A percentile compares a stretch with the other conserved stretches of the same genome.
phyloP scores from a whole-genome alignment of 2,888 invertebrate genomes.

The Allygus modestus region DNA sequence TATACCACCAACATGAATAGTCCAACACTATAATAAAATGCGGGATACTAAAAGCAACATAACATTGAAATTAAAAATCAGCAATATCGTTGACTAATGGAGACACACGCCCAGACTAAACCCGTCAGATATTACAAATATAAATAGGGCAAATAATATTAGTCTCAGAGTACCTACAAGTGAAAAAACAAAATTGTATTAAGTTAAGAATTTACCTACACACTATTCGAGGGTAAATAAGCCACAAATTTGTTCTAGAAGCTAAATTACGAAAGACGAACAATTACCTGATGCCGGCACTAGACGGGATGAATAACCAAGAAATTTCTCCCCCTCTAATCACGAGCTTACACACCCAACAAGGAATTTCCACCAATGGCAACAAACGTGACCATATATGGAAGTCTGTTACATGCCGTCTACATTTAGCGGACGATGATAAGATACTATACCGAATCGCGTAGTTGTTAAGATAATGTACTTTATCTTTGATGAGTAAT shows the following conservation, averaged over 20 bases:
- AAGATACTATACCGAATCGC: slow-evolving; percentile 5
- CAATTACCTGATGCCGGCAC: slow-evolving; percentile 26
- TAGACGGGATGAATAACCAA: slow-evolving; percentile 26
- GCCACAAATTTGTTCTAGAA: background rate
- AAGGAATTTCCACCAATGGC: slow-evolving; percentile 38
- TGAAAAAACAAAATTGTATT: too few species aligned
- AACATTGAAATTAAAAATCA: too few species aligned
- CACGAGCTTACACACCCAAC: slow-evolving; percentile 45
- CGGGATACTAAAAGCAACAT: too few species aligned
- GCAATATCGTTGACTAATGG: background rate
- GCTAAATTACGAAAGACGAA: background rate
- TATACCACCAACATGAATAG: too few species aligned
- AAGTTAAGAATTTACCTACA: too few species aligned
- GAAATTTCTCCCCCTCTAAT: slow-evolving; percentile 38
- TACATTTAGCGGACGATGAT: background rate
- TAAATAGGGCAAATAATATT: too few species aligned
- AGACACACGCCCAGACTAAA: slow-evolving; percentile 1
- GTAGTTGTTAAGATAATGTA: background rate
- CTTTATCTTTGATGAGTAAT: background rate
- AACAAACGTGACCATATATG: slow-evolving; percentile 45
- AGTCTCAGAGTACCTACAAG: too few species aligned
- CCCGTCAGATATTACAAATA: too few species aligned
- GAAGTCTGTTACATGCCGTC: slow-evolving; percentile 10
- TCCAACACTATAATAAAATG: too few species aligned
- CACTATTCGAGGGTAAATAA: too few species aligned